Percentiles rank a stretch among this genome's conserved stretches.
phyloP scores from a whole-genome alignment of 2,113 vertebrate species.

The Catagonus wagneri region DNA sequence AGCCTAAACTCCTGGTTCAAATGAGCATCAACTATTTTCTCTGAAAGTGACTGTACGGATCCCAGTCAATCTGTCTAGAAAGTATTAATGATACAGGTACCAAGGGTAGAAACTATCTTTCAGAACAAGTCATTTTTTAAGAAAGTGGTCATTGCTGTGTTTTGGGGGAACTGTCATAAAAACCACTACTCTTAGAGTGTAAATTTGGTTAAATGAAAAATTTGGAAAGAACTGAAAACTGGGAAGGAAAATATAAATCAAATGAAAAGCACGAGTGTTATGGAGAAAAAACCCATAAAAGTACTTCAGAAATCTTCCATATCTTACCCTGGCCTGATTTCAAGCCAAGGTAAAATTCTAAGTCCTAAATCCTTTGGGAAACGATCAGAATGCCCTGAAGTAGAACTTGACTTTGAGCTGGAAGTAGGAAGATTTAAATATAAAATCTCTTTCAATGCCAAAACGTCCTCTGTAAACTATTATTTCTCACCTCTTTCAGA shows the following conservation, averaged over 20 bases:
- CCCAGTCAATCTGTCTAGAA: background rate
- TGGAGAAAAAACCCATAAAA: background rate
- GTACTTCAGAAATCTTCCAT: background rate
- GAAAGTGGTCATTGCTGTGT: background rate
- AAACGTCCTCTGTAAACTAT: background rate
- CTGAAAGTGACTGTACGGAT: background rate
- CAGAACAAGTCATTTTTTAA: background rate
- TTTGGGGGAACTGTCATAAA: background rate
- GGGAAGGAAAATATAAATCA: slow-evolving; percentile 41
- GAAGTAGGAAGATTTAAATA: background rate
- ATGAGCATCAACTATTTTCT: background rate
- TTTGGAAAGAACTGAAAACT: background rate
- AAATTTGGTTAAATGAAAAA: background rate
- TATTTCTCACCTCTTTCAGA: background rate
- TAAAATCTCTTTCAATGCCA: background rate
- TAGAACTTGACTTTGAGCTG: background rate
- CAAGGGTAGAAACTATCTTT: background rate
- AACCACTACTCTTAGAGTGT: background rate
- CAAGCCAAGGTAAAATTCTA: background rate
- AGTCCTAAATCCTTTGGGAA: background rate
- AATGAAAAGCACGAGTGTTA: background rate
- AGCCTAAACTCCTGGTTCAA: background rate
- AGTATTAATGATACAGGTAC: background rate
- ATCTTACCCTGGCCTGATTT: background rate
- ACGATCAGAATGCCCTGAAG: background rate